Evolutionary conservation across 2,797 vertebrate species (phyloP).

Genomic region (Epinephelus malabaricus): DNA sequence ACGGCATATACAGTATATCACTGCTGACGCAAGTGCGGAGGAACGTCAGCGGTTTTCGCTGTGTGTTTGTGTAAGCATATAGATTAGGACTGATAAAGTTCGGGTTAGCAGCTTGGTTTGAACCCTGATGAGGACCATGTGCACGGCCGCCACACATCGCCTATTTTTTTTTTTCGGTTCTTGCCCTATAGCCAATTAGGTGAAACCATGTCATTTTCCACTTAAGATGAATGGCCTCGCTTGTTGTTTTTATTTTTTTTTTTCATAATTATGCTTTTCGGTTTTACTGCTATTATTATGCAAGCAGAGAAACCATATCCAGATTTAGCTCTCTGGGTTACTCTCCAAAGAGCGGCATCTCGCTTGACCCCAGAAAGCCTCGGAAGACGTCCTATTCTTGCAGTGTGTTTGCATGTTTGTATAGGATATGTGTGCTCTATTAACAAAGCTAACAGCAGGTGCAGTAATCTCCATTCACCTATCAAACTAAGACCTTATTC

Average conservation of each 20-base stretch:
- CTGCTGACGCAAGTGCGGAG: conserved; percentile 7
- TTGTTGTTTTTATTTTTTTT: conserved; percentile 43
- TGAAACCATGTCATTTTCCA: conserved; percentile 71
- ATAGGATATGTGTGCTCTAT: conserved; percentile 6
- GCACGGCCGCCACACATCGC: conserved; percentile 29
- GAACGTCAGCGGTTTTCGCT: conserved; percentile 14
- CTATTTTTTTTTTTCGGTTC: conserved; percentile 17
- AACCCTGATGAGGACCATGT: conserved; percentile 41
- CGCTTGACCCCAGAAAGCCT: conserved; percentile 42
- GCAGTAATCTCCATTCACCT: conserved; percentile 44
- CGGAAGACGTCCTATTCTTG: conserved; percentile 12
- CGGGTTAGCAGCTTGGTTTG: conserved; percentile 18
- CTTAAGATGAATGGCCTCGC: conserved; percentile 53
- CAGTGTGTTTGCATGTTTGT: not conserved
- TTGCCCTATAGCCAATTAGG: conserved; percentile 34
- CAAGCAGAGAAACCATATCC: conserved; percentile 46
- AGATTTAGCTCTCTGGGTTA: conserved; percentile 50
- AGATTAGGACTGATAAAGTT: conserved; percentile 42
- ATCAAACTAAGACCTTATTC: conserved; percentile 41
- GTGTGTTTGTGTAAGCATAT: conserved; percentile 20
- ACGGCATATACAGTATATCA: conserved; percentile 13
- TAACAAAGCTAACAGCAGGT: conserved; percentile 44
- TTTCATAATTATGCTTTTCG: conserved; percentile 42
- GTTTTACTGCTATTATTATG: conserved; percentile 62
- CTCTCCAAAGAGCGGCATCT: conserved; percentile 26